These are phyloP conservation scores for Melanerpes aurifrons DNA, from an alignment of 2,113 vertebrate genomes.

Conservation along the genomic window DNA sequence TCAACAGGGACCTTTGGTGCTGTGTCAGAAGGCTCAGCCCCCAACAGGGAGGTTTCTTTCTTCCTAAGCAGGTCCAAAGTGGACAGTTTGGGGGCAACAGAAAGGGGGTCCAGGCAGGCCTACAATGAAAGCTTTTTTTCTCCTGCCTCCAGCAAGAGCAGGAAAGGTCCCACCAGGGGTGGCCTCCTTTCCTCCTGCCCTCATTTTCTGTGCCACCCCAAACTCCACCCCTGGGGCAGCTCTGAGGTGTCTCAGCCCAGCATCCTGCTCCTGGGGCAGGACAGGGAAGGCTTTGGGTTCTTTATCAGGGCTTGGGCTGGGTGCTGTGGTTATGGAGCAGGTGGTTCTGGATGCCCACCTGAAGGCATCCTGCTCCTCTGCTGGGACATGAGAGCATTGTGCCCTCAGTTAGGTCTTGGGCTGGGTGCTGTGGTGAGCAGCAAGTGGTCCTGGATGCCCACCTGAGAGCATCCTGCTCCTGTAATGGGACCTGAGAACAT, in stretches of 20 bases:
- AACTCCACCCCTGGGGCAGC: neutral
- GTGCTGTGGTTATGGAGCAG: too few relatives aligned
- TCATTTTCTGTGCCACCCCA: neutral
- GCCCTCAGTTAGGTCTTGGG: neutral
- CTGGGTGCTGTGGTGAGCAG: neutral
- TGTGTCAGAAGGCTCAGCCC: accelerated
- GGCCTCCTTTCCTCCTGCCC: neutral
- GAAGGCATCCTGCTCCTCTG: neutral
- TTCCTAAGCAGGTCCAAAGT: neutral
- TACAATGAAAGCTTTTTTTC: neutral
- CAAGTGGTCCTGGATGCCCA: accelerated
- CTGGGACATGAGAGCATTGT: too few relatives aligned
- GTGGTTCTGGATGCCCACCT: too few relatives aligned
- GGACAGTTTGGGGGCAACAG: neutral
- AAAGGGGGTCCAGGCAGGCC: neutral
- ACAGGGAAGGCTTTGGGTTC: neutral
- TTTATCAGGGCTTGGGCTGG: too few relatives aligned
- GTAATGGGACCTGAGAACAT: too few relatives aligned
- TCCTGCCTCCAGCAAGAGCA: slow-evolving; percentile 1
- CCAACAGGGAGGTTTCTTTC: accelerated
- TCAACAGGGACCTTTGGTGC: neutral
- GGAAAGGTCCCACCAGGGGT: neutral
- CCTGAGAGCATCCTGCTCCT: too few relatives aligned
- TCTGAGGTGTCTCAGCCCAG: neutral
- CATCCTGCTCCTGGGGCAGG: neutral